These are phyloP conservation scores for Xanthorhoe spadicearia DNA, from an alignment of 2,888 invertebrate species.

Conservation along the genomic window DNA sequence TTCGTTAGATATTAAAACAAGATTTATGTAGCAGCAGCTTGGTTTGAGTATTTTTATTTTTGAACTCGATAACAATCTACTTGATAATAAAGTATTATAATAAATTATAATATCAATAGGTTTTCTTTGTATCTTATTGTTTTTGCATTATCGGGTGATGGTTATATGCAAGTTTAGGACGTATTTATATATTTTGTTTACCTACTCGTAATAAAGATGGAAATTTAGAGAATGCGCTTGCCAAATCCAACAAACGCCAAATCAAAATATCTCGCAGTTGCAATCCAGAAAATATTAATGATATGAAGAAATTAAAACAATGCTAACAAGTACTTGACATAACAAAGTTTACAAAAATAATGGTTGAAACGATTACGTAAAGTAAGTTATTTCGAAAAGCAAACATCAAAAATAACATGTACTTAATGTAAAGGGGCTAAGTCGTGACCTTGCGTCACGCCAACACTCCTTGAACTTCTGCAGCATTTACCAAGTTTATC, in stretches of 20 bases:
- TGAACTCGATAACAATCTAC: no score
- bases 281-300: neutral
- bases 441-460: slow-evolving; percentile 43
- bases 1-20: no score
- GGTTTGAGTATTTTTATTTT: no score
- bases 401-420: slow-evolving; percentile 25
- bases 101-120: no score
- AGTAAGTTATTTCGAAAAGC: slow-evolving; percentile 16
- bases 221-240: slow-evolving; percentile 5
- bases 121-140: no score
- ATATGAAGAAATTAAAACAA: neutral
- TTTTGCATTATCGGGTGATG: no score
- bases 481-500: slow-evolving; percentile 41
- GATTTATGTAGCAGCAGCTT: no score
- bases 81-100: no score
- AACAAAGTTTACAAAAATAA: neutral
- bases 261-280: slow-evolving; percentile 10
- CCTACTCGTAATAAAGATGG: neutral
- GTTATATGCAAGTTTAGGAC: neutral
- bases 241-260: slow-evolving; percentile 9
- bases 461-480: slow-evolving; percentile 42
- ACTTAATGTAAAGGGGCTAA: slow-evolving; percentile 34
- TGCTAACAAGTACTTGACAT: slow-evolving; percentile 2
- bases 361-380: neutral
- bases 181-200: neutral